Evolutionary conservation across 2,888 invertebrate genomes (phyloP).

Genomic region (Morpho deidamia): DNA sequence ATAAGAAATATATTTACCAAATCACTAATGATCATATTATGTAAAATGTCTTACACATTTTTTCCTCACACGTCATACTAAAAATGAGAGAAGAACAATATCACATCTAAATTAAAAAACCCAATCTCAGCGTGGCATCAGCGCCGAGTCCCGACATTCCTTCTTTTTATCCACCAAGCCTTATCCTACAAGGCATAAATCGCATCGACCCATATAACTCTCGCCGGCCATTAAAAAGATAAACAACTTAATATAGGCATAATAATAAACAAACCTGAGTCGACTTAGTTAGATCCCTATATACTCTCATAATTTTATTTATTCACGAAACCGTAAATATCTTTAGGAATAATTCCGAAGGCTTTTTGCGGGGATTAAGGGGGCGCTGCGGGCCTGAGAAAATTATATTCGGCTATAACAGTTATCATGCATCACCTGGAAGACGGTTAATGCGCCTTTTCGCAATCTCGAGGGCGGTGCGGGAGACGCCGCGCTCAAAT

Average conservation of each 20-base stretch:
- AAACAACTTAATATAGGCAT: constrained; percentile 78
- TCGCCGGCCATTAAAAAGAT: constrained; percentile 72
- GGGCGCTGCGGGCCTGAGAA: constrained; percentile 73
- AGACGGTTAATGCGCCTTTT: constrained; percentile 74
- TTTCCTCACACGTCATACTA: constrained; percentile 14
- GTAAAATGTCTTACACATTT: not conserved
- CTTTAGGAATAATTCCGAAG: constrained; percentile 74
- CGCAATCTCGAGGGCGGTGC: constrained; percentile 76
- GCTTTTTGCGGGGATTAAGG: constrained; percentile 77
- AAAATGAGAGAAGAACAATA: constrained; percentile 50
- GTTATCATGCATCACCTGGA: constrained; percentile 79
- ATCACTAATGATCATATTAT: not conserved
- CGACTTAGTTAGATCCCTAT: constrained; percentile 64
- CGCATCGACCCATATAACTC: constrained; percentile 72
- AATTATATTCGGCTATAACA: constrained; percentile 79
- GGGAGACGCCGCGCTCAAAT: constrained; percentile 66
- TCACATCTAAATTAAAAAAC: constrained; percentile 74
- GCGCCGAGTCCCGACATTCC: constrained; percentile 55
- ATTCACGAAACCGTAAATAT: constrained; percentile 77
- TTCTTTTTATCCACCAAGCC: constrained; percentile 54
- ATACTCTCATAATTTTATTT: constrained; percentile 74
- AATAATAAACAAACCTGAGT: constrained; percentile 68
- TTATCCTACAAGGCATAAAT: constrained; percentile 71
- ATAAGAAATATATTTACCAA: too few species aligned
- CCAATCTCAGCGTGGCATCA: constrained; percentile 66